phyloP scores from a whole-genome alignment of 2,113 vertebrate genomes.

The Regulus satrapa region DNA sequence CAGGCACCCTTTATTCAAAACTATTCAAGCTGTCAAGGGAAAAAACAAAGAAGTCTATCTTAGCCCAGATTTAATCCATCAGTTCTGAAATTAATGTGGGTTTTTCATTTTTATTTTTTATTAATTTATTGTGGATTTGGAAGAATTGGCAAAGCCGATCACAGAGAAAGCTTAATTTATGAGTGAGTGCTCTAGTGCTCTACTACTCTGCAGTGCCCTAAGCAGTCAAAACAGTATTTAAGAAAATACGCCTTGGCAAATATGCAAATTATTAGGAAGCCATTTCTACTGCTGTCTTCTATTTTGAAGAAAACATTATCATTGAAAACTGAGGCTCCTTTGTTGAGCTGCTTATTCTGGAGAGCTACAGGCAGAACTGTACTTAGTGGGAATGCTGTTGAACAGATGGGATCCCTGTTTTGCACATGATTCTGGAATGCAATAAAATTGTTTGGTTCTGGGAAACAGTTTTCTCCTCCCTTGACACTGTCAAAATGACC shows the following conservation, averaged over 20 bases:
- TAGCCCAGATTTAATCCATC: background rate
- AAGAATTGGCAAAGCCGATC: background rate
- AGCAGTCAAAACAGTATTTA: background rate
- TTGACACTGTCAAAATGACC: slow-evolving; percentile 18
- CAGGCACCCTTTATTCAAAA: background rate
- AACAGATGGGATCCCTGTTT: slow-evolving; percentile 61
- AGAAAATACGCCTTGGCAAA: background rate
- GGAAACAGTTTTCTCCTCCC: slow-evolving; percentile 54
- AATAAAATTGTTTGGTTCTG: slow-evolving; percentile 61
- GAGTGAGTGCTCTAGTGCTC: background rate
- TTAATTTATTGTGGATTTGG: background rate
- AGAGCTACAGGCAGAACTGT: background rate
- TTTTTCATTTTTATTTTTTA: background rate
- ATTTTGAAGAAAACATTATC: background rate
- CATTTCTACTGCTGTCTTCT: background rate
- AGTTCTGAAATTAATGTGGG: background rate
- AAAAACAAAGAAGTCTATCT: background rate
- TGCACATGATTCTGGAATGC: slow-evolving; percentile 68
- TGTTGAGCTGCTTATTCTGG: background rate
- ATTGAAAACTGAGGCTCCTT: slow-evolving; percentile 7
- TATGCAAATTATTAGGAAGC: background rate
- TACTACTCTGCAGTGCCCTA: background rate
- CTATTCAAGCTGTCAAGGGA: background rate
- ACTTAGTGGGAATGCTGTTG: background rate
- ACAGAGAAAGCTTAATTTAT: background rate